These are phyloP conservation scores for Tupaia chinensis DNA, from an alignment of 2,113 vertebrate genomes.

Conservation along the genomic window DNA sequence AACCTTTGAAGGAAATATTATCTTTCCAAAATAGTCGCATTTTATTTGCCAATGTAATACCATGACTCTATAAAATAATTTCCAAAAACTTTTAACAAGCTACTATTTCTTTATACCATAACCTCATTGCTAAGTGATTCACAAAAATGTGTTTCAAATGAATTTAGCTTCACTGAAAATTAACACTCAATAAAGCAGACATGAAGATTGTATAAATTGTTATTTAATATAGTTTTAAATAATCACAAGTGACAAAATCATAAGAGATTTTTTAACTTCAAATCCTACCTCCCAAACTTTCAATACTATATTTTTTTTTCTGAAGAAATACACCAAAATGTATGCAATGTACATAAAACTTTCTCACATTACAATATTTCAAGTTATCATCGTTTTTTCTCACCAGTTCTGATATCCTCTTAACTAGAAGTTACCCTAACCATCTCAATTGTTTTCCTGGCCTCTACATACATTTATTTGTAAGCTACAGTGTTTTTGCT, in stretches of 20 bases:
- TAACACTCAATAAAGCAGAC: conserved; percentile 54
- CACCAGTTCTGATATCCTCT: background rate
- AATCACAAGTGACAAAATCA: conserved; percentile 1
- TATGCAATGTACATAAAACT: background rate
- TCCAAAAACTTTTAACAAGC: conserved; percentile 62
- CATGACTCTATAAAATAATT: conserved; percentile 67
- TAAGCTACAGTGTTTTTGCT: background rate
- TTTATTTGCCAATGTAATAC: conserved; percentile 72
- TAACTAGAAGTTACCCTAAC: background rate
- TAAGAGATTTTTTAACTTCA: conserved; percentile 30
- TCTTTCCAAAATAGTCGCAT: conserved; percentile 76
- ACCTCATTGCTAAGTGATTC: conserved; percentile 70
- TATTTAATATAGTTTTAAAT: conserved; percentile 67
- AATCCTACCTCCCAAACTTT: conserved; percentile 21
- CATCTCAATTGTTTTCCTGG: background rate
- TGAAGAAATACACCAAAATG: background rate
- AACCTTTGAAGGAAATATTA: conserved; percentile 78
- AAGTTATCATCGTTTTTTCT: background rate
- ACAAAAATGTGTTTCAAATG: conserved; percentile 59
- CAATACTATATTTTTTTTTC: conserved; percentile 21
- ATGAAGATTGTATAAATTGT: conserved; percentile 53
- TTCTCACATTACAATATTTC: background rate
- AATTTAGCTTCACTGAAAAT: conserved; percentile 52
- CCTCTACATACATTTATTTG: background rate
- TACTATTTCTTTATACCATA: conserved; percentile 56